Conservation (phyloP, 2,113 vertebrate genomes). For the Proterorhinus semilunaris region DNA sequence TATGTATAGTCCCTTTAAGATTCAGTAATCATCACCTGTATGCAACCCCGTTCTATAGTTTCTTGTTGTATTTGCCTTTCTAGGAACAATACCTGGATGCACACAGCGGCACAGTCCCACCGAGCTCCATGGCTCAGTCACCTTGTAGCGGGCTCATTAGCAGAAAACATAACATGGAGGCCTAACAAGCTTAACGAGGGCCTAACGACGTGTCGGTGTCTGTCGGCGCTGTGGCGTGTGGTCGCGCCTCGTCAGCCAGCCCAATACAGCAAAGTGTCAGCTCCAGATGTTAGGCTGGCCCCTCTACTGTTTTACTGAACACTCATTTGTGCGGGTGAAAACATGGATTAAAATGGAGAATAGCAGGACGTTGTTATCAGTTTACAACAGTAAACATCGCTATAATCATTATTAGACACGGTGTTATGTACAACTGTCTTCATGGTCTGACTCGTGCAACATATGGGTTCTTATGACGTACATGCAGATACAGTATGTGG, state of each 20-base stretch:
- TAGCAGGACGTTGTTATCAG: neutral
- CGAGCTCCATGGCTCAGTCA: constrained; percentile 47
- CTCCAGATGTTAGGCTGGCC: constrained; percentile 48
- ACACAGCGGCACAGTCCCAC: constrained; percentile 9
- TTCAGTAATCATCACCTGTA: neutral
- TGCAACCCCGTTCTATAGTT: neutral
- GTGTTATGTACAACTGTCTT: no score
- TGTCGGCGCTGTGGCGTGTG: constrained; percentile 47
- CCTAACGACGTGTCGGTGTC: constrained; percentile 61
- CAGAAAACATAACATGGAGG: constrained; percentile 47
- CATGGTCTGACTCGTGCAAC: no score
- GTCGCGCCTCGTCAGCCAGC: constrained; percentile 51
- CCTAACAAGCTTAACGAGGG: constrained; percentile 58
- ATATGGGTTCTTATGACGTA: no score
- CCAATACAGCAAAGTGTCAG: constrained; percentile 30
- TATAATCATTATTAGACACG: neutral
- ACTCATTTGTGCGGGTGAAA: constrained; percentile 4
- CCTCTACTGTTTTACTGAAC: neutral
- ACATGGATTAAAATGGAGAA: neutral
- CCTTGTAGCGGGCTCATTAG: constrained; percentile 58
- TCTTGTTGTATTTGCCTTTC: neutral
- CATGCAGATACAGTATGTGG: no score
- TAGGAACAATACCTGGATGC: neutral
- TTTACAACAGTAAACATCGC: neutral
- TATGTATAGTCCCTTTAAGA: no score